phyloP scores from a whole-genome alignment of 2,797 vertebrate genomes.

The Sciurus carolinensis region DNA sequence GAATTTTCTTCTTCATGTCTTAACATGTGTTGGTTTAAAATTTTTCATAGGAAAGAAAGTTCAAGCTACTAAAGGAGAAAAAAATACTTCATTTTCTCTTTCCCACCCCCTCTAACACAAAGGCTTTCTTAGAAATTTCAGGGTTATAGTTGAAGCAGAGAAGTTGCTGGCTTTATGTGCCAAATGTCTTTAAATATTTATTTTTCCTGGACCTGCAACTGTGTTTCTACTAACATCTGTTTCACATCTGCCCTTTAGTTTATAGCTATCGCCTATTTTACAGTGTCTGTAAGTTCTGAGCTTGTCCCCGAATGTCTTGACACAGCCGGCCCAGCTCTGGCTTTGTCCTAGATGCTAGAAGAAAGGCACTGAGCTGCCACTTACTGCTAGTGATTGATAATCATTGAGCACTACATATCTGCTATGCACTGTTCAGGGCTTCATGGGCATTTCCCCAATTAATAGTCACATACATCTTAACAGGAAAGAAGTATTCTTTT shows the following conservation, averaged over 20 bases:
- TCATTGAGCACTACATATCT: neutral
- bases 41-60: slow-evolving; percentile 14
- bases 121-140: neutral
- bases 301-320: neutral
- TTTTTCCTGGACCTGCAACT: neutral
- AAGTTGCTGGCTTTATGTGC: neutral
- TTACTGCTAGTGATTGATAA: neutral
- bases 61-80: neutral
- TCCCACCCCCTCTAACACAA: neutral
- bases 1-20: neutral
- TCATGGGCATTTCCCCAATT: neutral
- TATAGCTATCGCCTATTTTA: neutral
- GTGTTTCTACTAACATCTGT: neutral
- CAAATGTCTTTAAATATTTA: neutral
- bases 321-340: neutral
- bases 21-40: slow-evolving; percentile 30
- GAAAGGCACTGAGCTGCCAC: neutral
- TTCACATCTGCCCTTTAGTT: neutral
- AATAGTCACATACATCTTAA: neutral
- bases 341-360: neutral
- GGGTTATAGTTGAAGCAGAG: slow-evolving; percentile 32
- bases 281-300: neutral
- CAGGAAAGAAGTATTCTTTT: neutral
- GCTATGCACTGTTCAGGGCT: neutral
- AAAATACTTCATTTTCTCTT: neutral